phyloP scores from a whole-genome alignment of 2,113 vertebrate species.

The Pseudopipra pipra region DNA sequence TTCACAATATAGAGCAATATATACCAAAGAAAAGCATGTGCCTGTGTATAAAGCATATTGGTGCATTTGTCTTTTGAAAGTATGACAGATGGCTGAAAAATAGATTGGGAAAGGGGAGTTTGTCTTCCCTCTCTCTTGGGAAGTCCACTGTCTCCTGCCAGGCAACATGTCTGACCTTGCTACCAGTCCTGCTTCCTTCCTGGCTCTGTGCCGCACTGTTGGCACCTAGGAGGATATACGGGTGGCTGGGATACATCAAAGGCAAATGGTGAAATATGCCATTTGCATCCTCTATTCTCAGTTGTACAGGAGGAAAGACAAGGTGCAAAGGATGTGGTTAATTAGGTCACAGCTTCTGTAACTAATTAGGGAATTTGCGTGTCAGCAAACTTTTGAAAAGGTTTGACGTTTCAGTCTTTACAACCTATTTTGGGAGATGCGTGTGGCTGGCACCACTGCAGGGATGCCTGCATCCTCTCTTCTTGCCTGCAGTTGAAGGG shows the following conservation, averaged over 20 bases:
- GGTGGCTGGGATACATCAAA: neutral
- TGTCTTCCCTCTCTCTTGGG: neutral
- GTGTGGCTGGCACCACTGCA: neutral
- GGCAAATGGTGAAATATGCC: neutral
- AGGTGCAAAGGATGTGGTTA: neutral
- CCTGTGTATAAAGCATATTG: neutral
- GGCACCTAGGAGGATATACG: neutral
- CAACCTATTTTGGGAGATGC: neutral
- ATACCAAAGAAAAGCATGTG: neutral
- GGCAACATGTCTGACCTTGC: neutral
- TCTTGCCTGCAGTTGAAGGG: neutral
- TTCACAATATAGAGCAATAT: neutral
- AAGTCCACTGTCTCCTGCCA: neutral
- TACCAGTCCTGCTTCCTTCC: neutral
- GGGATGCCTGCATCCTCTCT: neutral
- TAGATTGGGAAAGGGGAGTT: neutral
- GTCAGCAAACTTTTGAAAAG: neutral
- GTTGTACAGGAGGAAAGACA: neutral
- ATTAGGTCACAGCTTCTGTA: neutral
- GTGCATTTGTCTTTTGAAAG: neutral
- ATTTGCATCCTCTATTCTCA: neutral
- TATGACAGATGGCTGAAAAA: neutral
- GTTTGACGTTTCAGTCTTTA: neutral
- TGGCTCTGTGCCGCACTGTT: accelerated
- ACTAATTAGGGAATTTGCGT: neutral